phyloP scores from a whole-genome alignment of 1,140 invertebrate species.

The Hesperophylax magnus region DNA sequence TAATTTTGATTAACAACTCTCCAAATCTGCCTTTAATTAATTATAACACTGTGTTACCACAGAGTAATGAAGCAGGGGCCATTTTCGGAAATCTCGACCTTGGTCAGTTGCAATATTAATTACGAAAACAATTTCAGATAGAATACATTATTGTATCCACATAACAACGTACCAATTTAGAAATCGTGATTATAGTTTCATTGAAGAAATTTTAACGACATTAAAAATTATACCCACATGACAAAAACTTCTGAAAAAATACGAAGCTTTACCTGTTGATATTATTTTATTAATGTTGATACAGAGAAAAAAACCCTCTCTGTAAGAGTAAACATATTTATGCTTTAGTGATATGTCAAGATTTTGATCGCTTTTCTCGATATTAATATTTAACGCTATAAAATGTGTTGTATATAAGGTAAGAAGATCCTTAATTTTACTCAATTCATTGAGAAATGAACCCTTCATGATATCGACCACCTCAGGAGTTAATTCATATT shows the following conservation, averaged over 20 bases:
- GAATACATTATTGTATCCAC: slow-evolving; percentile 11
- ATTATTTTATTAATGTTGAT: too few relatives aligned
- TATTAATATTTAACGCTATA: too few relatives aligned
- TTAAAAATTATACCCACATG: not conserved
- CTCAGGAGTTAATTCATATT: too few relatives aligned
- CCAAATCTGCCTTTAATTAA: slow-evolving; percentile 17
- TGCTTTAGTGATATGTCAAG: too few relatives aligned
- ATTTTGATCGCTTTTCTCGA: too few relatives aligned
- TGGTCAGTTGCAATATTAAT: slow-evolving; percentile 31
- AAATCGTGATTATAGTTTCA: slow-evolving; percentile 7
- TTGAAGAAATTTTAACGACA: slow-evolving; percentile 2
- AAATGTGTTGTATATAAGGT: too few relatives aligned
- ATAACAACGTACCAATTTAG: not conserved
- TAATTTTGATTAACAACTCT: slow-evolving; percentile 25
- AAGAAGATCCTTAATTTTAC: too few relatives aligned
- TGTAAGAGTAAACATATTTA: too few relatives aligned
- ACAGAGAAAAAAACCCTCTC: too few relatives aligned
- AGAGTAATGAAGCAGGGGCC: not conserved
- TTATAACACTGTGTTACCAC: not conserved
- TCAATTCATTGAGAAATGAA: too few relatives aligned
- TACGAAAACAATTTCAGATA: slow-evolving; percentile 20
- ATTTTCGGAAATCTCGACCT: slow-evolving; percentile 21
- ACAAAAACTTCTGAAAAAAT: slow-evolving; percentile 1
- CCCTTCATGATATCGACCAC: too few relatives aligned
- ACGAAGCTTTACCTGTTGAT: not conserved